phyloP scores from a whole-genome alignment of 2,888 invertebrate genomes.

The Vannuccia rotundouncinata region DNA sequence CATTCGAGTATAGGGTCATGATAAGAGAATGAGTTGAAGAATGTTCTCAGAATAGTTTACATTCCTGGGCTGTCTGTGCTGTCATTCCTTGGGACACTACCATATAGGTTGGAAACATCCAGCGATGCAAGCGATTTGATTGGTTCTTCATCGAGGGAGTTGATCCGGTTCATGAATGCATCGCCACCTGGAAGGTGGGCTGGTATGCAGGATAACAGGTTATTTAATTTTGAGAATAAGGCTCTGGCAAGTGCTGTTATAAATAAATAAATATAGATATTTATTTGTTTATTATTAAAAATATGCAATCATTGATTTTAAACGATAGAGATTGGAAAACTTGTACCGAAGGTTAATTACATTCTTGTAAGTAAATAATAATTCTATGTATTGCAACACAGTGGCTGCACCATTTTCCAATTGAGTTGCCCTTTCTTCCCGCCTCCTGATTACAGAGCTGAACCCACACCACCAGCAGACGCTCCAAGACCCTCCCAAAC shows the following conservation, averaged over 20 bases:
- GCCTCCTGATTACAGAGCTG: background rate
- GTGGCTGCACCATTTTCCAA: too few species aligned
- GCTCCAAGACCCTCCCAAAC: background rate
- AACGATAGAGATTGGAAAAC: too few species aligned
- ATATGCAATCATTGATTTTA: too few species aligned
- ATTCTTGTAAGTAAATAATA: too few species aligned
- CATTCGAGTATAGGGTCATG: background rate
- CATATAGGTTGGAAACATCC: background rate
- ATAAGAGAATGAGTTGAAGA: background rate
- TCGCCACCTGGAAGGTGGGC: background rate
- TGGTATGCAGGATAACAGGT: background rate
- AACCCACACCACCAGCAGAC: background rate
- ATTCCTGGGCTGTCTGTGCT: too few species aligned
- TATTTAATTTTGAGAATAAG: background rate
- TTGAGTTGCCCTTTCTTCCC: too few species aligned
- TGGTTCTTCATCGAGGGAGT: background rate
- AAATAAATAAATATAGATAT: too few species aligned
- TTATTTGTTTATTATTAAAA: too few species aligned
- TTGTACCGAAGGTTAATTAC: too few species aligned
- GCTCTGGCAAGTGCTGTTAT: background rate
- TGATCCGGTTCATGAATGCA: background rate
- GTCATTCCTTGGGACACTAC: background rate
- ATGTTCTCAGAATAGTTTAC: background rate
- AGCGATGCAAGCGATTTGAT: background rate
- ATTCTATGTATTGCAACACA: too few species aligned